phyloP scores from a whole-genome alignment of 37 sponge, comb jelly and placozoan species.

The Halisarca cf. caerulea region DNA sequence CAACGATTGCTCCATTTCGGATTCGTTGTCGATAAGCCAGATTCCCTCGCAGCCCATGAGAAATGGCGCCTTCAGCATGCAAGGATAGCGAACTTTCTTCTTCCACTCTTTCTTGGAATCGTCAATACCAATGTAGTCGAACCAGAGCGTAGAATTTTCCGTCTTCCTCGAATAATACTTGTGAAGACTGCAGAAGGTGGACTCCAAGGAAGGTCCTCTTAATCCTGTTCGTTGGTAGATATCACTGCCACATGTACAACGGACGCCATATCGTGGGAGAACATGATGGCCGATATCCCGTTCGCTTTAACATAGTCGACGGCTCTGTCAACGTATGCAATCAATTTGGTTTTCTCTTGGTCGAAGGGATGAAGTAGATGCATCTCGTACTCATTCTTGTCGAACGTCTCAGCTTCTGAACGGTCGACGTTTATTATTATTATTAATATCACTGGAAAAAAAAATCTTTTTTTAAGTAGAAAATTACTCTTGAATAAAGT shows the following conservation, averaged over 20 bases:
- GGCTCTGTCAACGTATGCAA: constrained; percentile 11
- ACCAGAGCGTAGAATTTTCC: constrained; percentile 29
- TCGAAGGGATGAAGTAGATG: too few relatives aligned
- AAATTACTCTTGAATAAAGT: too few relatives aligned
- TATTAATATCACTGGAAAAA: too few relatives aligned
- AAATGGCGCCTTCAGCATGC: constrained; percentile 27
- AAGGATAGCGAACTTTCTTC: constrained; percentile 7
- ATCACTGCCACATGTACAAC: too few relatives aligned
- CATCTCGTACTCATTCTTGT: too few relatives aligned
- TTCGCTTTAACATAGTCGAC: constrained; percentile 23
- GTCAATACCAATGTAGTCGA: not conserved
- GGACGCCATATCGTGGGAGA: not conserved
- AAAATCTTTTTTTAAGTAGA: too few relatives aligned
- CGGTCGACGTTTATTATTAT: too few relatives aligned
- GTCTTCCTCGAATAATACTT: constrained; percentile 31
- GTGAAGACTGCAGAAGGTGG: constrained; percentile 22
- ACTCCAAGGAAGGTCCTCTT: constrained; percentile 5
- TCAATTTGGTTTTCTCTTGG: too few relatives aligned
- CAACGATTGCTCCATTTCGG: constrained; percentile 14
- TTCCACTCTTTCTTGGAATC: not conserved
- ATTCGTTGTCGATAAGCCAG: constrained; percentile 1
- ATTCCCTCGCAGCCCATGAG: not conserved
- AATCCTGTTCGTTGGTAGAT: constrained; percentile 14
- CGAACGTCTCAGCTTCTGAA: too few relatives aligned
- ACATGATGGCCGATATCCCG: constrained; percentile 11